phyloP scores from a whole-genome alignment of 2,113 vertebrate species.

The Cavia porcellus region DNA sequence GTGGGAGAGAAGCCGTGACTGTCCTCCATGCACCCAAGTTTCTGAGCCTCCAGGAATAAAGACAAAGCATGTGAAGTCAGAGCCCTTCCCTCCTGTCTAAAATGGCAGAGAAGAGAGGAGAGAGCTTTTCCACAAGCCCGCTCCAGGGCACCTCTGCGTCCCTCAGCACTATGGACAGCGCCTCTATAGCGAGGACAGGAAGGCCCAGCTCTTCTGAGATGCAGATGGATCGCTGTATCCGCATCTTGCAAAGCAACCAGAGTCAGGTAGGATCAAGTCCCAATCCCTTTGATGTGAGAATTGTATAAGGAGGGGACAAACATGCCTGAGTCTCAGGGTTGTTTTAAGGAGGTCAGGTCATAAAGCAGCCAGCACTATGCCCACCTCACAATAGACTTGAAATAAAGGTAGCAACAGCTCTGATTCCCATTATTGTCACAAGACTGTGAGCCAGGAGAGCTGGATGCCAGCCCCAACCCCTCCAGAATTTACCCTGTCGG shows the following conservation, averaged over 20 bases:
- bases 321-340: neutral
- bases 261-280: neutral
- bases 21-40: neutral
- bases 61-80: neutral
- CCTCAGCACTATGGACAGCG: conserved; percentile 61
- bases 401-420: neutral
- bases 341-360: neutral
- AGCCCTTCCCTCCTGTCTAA: neutral
- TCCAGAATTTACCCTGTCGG: neutral
- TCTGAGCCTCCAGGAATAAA: neutral
- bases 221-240: neutral
- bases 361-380: neutral
- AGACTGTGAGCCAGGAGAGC: neutral
- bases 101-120: neutral
- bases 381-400: neutral
- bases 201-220: neutral
- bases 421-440: neutral
- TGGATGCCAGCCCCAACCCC: neutral
- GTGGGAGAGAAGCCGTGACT: neutral
- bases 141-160: neutral
- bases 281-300: neutral
- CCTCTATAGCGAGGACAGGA: neutral
- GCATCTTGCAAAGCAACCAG: neutral
- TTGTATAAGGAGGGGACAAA: neutral
- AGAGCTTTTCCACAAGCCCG: neutral